Evolutionary conservation across 2,888 invertebrate genomes (phyloP), one percentile per base, ranked within the genome.

Genomic region (Hemithea aestivaria): DNA sequence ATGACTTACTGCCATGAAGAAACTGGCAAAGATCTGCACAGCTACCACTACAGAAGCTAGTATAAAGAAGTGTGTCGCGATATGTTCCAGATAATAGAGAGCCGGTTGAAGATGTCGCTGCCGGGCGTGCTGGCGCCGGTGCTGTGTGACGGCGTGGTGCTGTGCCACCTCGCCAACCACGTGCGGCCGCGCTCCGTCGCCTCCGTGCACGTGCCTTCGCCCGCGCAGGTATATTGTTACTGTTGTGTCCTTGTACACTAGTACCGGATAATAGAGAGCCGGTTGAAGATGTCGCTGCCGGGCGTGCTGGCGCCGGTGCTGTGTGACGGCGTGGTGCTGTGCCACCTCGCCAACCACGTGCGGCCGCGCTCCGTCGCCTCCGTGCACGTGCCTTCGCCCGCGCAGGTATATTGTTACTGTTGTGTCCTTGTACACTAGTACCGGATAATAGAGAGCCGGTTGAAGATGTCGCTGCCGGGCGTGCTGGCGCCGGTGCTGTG

Each of bases 131-230:
- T 98, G 59, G 92, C 95, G 28, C 91, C 95, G 22, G 94, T 95
- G 27, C 80, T 98, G 56, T 91, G 93, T 16, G 97, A 98, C 79
- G 97, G 98, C 10, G 97, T 98, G 35, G 95, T 98, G 50, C 88
- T 98, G 45, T 98, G 98, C 71, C 97, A 98, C 83, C 89, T 98
- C 58, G 97, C 96, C 35, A 98, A 98, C 79, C 94, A 96, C 81
- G 94, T 98, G 59, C 91, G 94, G 45, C 96, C 97, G 25, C 90
- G 96, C 56, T 93, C 97, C 32, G 97, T 98, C 39, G 95, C 94
- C 50, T 96, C 96, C 63, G 97, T 98, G 51, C 97, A 97, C 87
- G 97, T 97, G 62, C 97, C 97, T 48, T 96, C 96, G 52, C 94
- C 96, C 30, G 94, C 95, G 57, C 95, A 95, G 90, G 96, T 96